Evolutionary conservation across 2,797 vertebrate genomes (phyloP).

Genomic region (Margarornis squamiger): DNA sequence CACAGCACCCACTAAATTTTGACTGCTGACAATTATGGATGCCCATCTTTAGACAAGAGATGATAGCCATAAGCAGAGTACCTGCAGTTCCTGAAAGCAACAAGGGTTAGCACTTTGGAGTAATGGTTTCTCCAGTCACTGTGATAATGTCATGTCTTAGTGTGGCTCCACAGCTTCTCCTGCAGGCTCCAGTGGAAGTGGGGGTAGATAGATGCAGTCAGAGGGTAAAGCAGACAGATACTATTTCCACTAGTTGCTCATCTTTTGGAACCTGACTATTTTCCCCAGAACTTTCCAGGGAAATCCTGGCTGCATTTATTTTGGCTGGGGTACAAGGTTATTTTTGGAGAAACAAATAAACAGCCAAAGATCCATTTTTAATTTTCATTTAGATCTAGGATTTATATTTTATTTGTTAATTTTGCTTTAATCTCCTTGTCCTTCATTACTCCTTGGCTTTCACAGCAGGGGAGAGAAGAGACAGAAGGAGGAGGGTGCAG

Average conservation of each 20-base stretch:
- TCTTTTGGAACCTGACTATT: neutral
- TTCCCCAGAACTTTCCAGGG: neutral
- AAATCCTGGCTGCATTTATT: neutral
- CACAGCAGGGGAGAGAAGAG: conserved; percentile 44
- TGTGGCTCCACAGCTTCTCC: neutral
- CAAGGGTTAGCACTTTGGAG: rapidly evolving
- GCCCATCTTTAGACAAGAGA: neutral
- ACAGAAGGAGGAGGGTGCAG: conserved; percentile 6
- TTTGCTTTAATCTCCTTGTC: conserved; percentile 63
- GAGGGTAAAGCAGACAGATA: neutral
- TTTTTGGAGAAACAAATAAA: conserved; percentile 54
- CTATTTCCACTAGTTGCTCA: neutral
- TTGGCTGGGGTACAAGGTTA: neutral
- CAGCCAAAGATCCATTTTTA: conserved; percentile 37
- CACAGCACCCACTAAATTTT: neutral
- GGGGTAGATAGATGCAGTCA: neutral
- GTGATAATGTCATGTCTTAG: neutral
- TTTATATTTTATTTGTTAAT: conserved; percentile 70
- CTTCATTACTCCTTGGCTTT: conserved; percentile 50
- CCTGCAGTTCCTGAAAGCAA: neutral
- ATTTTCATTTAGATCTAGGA: conserved; percentile 60
- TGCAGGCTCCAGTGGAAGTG: neutral
- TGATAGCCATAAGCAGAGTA: neutral
- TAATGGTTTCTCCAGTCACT: neutral
- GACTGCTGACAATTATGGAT: neutral